phyloP scores from a whole-genome alignment of 2,888 invertebrate genomes.

The Dilophus febrilis region DNA sequence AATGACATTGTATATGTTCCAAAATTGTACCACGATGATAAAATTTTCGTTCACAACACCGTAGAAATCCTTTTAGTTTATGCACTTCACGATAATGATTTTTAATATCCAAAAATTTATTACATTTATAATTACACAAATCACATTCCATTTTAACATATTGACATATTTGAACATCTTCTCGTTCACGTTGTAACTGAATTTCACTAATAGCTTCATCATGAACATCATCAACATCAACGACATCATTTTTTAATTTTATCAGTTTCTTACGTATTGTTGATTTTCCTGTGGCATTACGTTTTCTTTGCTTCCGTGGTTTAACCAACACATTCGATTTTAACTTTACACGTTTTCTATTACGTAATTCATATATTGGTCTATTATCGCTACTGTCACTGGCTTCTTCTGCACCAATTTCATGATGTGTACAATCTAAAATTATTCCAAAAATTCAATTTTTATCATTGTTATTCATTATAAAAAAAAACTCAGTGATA shows the following conservation, averaged over 20 bases:
- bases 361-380: no score
- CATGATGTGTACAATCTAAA: no score
- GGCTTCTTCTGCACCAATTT: no score
- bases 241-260: neutral
- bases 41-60: conserved; percentile 27
- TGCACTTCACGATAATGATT: conserved; percentile 23
- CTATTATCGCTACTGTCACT: no score
- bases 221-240: neutral
- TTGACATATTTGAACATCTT: conserved; percentile 21
- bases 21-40: conserved; percentile 22
- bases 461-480: no score
- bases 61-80: conserved; percentile 20
- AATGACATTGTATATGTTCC: conserved; percentile 25
- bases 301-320: no score
- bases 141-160: conserved; percentile 25
- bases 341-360: no score
- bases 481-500: no score
- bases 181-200: neutral
- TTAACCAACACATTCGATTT: no score
- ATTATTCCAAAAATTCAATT: no score
- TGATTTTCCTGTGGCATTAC: neutral
- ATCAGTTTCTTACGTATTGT: neutral
- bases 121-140: conserved; percentile 17
- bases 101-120: conserved; percentile 21
- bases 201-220: neutral